Evolutionary conservation across 2,888 invertebrate genomes (phyloP).

Genomic region (Pheosia gnoma): DNA sequence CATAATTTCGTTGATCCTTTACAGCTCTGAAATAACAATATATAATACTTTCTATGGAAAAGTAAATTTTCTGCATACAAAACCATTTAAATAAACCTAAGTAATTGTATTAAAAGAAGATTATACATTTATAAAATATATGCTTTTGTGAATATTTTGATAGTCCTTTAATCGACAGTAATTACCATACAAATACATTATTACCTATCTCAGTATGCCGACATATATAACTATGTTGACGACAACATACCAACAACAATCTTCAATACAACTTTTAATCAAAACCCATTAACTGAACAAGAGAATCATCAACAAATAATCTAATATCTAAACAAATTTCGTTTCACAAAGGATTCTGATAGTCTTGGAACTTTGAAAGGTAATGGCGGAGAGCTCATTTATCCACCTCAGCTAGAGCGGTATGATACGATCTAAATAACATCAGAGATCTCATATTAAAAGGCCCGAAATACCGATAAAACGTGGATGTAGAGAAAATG

Average conservation of each 20-base stretch:
- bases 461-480: conserved; percentile 66
- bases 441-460: conserved; percentile 72
- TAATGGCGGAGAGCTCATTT: conserved; percentile 59
- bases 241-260: not conserved
- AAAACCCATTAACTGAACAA: conserved; percentile 2
- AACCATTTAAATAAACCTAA: too few species aligned
- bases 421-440: conserved; percentile 71
- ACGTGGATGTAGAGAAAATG: conserved; percentile 26
- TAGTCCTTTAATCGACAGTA: too few species aligned
- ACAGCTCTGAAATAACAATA: too few species aligned
- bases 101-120: too few species aligned
- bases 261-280: not conserved
- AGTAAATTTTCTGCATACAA: too few species aligned
- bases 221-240: too few species aligned
- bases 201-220: too few species aligned
- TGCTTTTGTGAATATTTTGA: too few species aligned
- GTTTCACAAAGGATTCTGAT: conserved; percentile 48
- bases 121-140: too few species aligned
- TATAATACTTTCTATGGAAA: too few species aligned
- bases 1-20: too few species aligned
- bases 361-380: conserved; percentile 55
- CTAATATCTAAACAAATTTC: conserved; percentile 41
- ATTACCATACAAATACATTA: too few species aligned
- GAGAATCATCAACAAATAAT: conserved; percentile 18
- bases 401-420: conserved; percentile 74